Percentiles rank a stretch among this genome's conserved stretches.
phyloP scores from a whole-genome alignment of 2,113 vertebrate genomes.

The Gavia stellata region DNA sequence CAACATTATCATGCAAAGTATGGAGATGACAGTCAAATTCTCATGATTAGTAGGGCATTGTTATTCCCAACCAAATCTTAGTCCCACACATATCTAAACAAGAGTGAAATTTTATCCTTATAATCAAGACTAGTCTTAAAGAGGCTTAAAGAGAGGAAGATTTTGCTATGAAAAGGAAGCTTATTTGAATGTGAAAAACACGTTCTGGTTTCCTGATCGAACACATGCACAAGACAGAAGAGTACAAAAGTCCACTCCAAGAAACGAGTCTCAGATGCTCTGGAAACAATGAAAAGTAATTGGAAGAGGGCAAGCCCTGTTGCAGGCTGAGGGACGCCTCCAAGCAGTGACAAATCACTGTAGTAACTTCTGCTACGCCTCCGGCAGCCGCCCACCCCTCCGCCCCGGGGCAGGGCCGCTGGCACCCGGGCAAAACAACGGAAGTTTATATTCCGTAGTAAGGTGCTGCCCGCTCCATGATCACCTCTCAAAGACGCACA shows the following conservation, averaged over 20 bases:
- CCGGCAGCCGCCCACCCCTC: no score
- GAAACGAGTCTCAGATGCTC: fast-evolving
- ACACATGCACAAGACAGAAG: no score
- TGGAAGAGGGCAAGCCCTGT: fast-evolving
- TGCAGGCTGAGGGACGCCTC: no score
- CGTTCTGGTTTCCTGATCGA: fast-evolving
- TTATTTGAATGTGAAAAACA: fast-evolving
- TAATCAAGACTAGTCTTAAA: background rate
- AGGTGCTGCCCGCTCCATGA: background rate
- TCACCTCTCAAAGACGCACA: fast-evolving
- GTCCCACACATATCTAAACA: background rate
- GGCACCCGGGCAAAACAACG: no score
- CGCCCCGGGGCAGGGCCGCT: background rate
- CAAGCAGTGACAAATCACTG: fast-evolving
- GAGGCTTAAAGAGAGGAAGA: background rate
- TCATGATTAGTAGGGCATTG: fast-evolving
- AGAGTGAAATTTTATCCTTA: background rate
- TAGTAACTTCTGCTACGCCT: fast-evolving
- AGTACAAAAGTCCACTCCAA: no score
- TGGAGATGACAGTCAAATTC: background rate
- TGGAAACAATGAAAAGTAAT: fast-evolving
- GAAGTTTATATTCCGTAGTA: fast-evolving
- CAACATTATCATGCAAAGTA: background rate
- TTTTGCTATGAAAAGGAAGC: background rate
- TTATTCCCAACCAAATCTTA: background rate